Percentiles rank a stretch among this genome's conserved stretches.
Conservation (phyloP, 2,888 invertebrate genomes). For the Synergus laeviventris region DNA sequence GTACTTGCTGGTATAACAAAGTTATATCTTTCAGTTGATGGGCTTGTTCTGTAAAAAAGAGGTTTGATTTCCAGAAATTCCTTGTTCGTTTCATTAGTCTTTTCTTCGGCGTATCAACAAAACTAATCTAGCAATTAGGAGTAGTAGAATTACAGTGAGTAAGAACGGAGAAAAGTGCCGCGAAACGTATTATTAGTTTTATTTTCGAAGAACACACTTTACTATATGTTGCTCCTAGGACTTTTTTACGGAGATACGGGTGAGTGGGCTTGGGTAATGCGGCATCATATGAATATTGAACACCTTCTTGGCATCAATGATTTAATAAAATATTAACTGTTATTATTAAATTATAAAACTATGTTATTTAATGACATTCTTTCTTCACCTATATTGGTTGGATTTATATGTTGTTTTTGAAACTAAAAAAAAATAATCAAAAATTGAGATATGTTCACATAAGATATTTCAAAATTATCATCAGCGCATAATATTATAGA, state of each 20-base stretch:
- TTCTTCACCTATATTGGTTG: too few relatives aligned
- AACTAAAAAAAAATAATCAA: too few relatives aligned
- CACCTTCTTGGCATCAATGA: constrained; percentile 4
- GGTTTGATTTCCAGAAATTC: constrained; percentile 1
- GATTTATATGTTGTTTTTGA: too few relatives aligned
- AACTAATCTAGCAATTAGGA: constrained; percentile 13
- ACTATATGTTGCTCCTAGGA: constrained; percentile 11
- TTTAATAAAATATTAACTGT: constrained; percentile 1
- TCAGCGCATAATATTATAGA: too few relatives aligned
- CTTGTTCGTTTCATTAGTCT: constrained; percentile 19
- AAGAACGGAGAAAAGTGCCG: constrained; percentile 29
- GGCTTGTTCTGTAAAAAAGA: neutral
- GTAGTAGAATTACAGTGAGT: constrained; percentile 28
- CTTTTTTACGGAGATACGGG: constrained; percentile 24
- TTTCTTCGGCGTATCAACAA: constrained; percentile 23
- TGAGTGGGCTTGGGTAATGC: constrained; percentile 32
- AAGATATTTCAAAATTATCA: too few relatives aligned
- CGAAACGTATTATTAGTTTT: constrained; percentile 31
- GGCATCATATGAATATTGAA: constrained; percentile 14
- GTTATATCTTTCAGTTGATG: neutral
- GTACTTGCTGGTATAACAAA: neutral
- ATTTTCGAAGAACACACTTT: constrained; percentile 24
- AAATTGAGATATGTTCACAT: too few relatives aligned
- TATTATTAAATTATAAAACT: constrained; percentile 3
- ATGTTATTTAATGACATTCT: neutral